Percentiles rank a stretch among this genome's conserved stretches.
Evolutionary conservation across 2,113 vertebrate genomes (phyloP).

Genomic region (Osmerus eperlanus): DNA sequence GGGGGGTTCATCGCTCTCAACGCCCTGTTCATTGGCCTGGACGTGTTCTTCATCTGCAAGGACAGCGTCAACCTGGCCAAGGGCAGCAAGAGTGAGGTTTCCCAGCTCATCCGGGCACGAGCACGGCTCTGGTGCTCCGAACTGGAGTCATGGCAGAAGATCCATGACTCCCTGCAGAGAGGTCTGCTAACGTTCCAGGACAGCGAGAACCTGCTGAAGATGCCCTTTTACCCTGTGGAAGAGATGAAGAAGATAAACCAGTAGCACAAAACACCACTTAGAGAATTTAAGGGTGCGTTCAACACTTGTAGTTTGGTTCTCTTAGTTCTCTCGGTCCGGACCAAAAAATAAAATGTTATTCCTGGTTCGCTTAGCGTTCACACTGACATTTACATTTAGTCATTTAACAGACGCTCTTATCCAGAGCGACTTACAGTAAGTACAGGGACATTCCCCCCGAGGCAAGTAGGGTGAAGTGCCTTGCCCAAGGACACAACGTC

Average conservation of each 20-base stretch:
- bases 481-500: no score
- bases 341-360: no score
- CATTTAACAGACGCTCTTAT: no score
- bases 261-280: no score
- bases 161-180: slow-evolving; percentile 32
- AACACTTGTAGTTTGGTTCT: no score
- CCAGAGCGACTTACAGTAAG: no score
- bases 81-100: slow-evolving; percentile 44
- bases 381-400: no score
- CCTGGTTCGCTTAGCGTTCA: no score
- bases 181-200: slow-evolving; percentile 32
- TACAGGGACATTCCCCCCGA: no score
- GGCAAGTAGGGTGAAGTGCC: no score
- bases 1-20: slow-evolving; percentile 38
- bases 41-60: slow-evolving; percentile 52
- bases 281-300: no score
- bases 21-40: slow-evolving; percentile 49
- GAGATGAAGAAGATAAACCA: neutral
- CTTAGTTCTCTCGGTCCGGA: no score
- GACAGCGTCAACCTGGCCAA: slow-evolving; percentile 46
- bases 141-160: slow-evolving; percentile 40
- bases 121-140: slow-evolving; percentile 40
- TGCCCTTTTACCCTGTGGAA: slow-evolving; percentile 15
- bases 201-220: slow-evolving; percentile 26
- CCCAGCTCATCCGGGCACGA: slow-evolving; percentile 42